A percentile compares a stretch with the other conserved stretches of the same genome.
Evolutionary conservation across 2,888 invertebrate genomes (phyloP).

Genomic region (Tetragonisca angustula): DNA sequence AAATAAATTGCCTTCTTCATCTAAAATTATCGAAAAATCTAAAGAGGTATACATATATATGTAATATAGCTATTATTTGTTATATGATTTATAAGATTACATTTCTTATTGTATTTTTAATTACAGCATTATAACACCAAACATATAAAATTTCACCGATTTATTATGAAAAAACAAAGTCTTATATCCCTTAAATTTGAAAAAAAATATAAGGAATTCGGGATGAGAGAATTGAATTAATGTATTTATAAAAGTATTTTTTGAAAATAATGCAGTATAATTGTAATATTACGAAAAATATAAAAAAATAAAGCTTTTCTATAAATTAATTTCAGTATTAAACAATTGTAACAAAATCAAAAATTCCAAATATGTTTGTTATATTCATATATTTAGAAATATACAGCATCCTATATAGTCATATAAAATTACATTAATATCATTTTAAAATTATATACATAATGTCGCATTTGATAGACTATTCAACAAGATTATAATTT

Average conservation of each 20-base stretch:
- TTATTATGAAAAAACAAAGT: slow-evolving; percentile 72
- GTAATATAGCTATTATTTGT: neutral
- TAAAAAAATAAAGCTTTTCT: slow-evolving; percentile 4
- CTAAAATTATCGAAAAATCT: neutral
- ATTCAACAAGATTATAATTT: slow-evolving; percentile 74
- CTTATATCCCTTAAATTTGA: slow-evolving; percentile 63
- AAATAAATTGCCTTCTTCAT: neutral
- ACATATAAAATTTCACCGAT: slow-evolving; percentile 39
- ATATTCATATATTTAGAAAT: slow-evolving; percentile 82
- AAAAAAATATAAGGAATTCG: neutral
- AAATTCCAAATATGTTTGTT: slow-evolving; percentile 60
- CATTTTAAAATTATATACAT: slow-evolving; percentile 79
- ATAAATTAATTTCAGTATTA: neutral
- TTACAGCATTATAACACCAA: slow-evolving; percentile 23
- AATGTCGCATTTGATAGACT: slow-evolving; percentile 74
- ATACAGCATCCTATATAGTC: slow-evolving; percentile 78
- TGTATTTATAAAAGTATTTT: neutral
- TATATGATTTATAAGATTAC: neutral
- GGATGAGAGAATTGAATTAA: slow-evolving; percentile 1
- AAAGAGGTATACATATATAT: slow-evolving; percentile 14
- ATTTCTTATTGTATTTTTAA: slow-evolving; percentile 20
- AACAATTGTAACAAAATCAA: slow-evolving; percentile 15
- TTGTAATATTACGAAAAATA: neutral
- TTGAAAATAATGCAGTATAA: neutral
- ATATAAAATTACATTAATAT: slow-evolving; percentile 82